Evolutionary conservation across 1,140 invertebrate genomes (phyloP).

Genomic region (Phortica variegata): DNA sequence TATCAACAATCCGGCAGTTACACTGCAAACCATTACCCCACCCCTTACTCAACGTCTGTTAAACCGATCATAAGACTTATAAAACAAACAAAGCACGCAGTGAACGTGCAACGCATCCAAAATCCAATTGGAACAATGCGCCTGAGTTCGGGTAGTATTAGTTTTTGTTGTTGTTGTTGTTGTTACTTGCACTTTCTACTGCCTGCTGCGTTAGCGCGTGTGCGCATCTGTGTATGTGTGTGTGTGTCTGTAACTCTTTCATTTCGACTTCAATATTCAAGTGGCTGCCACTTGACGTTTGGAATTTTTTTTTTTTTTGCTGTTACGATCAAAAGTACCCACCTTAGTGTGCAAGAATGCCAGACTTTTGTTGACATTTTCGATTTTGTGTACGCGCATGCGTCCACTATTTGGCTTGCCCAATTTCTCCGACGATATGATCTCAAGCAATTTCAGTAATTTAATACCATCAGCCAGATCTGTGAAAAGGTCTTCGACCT

Average conservation of each 20-base stretch:
- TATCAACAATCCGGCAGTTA: no score
- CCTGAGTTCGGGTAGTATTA: no score
- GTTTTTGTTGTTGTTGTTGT: no score
- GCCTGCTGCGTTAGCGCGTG: constrained; percentile 21
- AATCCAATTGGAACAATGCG: constrained; percentile 3
- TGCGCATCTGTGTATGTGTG: background rate
- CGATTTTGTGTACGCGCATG: constrained; percentile 98
- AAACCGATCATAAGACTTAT: no score
- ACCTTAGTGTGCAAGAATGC: constrained; percentile 98
- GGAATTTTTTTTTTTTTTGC: background rate
- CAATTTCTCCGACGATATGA: constrained; percentile 97
- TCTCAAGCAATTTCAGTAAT: constrained; percentile 95
- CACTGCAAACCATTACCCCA: no score
- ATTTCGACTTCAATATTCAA: background rate
- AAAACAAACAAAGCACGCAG: constrained; percentile 49
- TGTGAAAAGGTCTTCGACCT: constrained; percentile 95
- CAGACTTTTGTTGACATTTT: constrained; percentile 98
- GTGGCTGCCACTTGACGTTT: background rate
- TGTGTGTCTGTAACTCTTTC: constrained; percentile 1
- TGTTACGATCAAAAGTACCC: constrained; percentile 32
- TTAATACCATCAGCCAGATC: constrained; percentile 95
- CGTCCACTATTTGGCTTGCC: constrained; percentile 95
- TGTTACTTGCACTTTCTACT: constrained; percentile 46
- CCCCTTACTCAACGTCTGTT: no score
- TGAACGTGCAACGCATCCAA: constrained; percentile 25